Conservation (phyloP, 2,888 invertebrate genomes). For the Chalcosyrphus nemorum region DNA sequence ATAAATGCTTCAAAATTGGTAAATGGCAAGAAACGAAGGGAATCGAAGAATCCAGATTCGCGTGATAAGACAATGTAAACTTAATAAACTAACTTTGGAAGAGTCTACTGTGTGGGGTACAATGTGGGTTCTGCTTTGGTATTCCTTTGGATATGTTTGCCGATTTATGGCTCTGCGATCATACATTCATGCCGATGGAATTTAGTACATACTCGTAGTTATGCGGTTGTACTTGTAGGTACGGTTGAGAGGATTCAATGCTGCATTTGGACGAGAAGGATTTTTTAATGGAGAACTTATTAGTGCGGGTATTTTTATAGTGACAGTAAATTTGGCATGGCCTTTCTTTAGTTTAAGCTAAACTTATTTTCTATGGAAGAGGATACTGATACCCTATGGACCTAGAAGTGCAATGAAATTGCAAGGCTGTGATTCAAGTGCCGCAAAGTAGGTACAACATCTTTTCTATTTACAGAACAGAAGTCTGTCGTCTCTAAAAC, state of each 20-base stretch:
- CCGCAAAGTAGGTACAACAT: no score
- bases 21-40: constrained; percentile 65
- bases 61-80: constrained; percentile 72
- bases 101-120: neutral
- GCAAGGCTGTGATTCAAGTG: no score
- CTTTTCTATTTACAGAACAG: no score
- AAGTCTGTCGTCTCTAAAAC: no score
- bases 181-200: constrained; percentile 54
- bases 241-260: constrained; percentile 34
- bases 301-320: neutral
- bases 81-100: constrained; percentile 61
- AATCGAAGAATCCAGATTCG: constrained; percentile 71
- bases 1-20: constrained; percentile 64
- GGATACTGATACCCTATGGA: no score
- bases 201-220: constrained; percentile 62
- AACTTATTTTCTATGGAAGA: neutral
- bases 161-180: constrained; percentile 59
- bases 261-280: neutral
- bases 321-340: neutral
- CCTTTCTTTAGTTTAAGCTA: neutral
- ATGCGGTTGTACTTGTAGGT: constrained; percentile 31
- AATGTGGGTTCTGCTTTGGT: constrained; percentile 8
- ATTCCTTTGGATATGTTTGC: constrained; percentile 36
- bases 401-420: no score
- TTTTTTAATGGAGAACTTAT: neutral